phyloP scores from a whole-genome alignment of 2,888 invertebrate genomes.

The Latheticus oryzae region DNA sequence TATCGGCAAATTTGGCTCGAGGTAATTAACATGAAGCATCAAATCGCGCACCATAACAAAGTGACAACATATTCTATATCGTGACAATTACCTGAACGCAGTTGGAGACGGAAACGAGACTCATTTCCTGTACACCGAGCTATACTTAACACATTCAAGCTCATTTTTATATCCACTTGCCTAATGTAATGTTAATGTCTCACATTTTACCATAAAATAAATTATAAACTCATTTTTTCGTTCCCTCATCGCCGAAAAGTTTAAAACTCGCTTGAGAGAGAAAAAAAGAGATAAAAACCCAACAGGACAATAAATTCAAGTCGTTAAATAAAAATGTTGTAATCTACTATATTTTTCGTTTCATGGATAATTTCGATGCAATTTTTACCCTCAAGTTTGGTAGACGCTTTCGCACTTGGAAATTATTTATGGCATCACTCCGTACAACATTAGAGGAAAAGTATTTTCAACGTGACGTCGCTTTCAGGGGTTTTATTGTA shows the following conservation, averaged over 20 bases:
- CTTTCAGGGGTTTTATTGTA: conserved; percentile 59
- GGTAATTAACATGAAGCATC: conserved; percentile 40
- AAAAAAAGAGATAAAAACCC: conserved; percentile 54
- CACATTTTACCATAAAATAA: conserved; percentile 29
- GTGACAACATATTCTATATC: conserved; percentile 55
- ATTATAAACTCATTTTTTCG: conserved; percentile 18
- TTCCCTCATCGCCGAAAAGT: conserved; percentile 26
- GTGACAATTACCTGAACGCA: conserved; percentile 52
- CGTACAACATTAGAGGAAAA: conserved; percentile 58
- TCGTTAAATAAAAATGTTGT: conserved; percentile 57
- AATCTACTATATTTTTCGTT: conserved; percentile 57
- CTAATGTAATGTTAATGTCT: conserved; percentile 47
- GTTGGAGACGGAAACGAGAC: conserved; percentile 52
- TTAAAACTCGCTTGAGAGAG: too few species aligned
- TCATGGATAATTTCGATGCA: conserved; percentile 57
- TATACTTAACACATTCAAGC: conserved; percentile 55
- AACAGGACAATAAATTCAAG: conserved; percentile 53
- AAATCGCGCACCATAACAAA: conserved; percentile 45
- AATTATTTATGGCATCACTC: conserved; percentile 60
- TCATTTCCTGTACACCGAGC: conserved; percentile 51
- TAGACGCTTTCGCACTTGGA: conserved; percentile 58
- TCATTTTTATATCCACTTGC: conserved; percentile 48
- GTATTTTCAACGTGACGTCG: conserved; percentile 55
- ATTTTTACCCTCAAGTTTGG: conserved; percentile 52
- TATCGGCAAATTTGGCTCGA: too few species aligned